A percentile compares a stretch with the other conserved stretches of the same genome.
Conservation (phyloP, 2,888 invertebrate species). For the Drosophila prostipennis region DNA sequence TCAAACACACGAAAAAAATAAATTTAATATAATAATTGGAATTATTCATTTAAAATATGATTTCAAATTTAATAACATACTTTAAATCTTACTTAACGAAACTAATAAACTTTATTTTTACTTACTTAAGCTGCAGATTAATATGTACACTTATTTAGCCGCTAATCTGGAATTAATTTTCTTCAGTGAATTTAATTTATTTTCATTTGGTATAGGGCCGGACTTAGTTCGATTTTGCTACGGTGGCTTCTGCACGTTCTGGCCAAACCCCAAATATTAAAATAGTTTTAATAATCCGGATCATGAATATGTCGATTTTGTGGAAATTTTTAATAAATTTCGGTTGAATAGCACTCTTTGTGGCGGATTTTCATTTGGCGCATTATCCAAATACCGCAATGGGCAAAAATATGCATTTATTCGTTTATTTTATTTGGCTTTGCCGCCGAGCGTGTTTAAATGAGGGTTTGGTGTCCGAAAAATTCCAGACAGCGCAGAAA, state of each 20-base stretch:
- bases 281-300: conserved; percentile 27
- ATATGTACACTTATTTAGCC: too few relatives aligned
- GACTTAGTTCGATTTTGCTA: background rate
- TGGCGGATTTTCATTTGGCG: conserved; percentile 30
- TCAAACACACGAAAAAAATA: background rate
- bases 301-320: conserved; percentile 19
- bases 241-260: conserved; percentile 24
- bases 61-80: too few relatives aligned
- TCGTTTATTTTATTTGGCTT: conserved; percentile 10
- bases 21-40: background rate
- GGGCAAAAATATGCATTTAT: conserved; percentile 17
- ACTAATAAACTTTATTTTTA: too few relatives aligned
- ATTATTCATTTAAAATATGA: background rate
- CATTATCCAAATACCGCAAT: conserved; percentile 22
- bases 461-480: conserved; percentile 26
- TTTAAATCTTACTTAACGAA: too few relatives aligned
- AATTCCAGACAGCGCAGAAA: conserved; percentile 8
- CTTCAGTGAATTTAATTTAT: background rate
- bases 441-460: background rate
- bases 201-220: conserved; percentile 10
- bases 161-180: background rate
- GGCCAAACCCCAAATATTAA: conserved; percentile 23
- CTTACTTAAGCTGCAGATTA: too few relatives aligned
- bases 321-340: conserved; percentile 38
- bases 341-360: background rate